Conservation (phyloP, 2,113 vertebrate species). For the Seriola aureovittata region DNA sequence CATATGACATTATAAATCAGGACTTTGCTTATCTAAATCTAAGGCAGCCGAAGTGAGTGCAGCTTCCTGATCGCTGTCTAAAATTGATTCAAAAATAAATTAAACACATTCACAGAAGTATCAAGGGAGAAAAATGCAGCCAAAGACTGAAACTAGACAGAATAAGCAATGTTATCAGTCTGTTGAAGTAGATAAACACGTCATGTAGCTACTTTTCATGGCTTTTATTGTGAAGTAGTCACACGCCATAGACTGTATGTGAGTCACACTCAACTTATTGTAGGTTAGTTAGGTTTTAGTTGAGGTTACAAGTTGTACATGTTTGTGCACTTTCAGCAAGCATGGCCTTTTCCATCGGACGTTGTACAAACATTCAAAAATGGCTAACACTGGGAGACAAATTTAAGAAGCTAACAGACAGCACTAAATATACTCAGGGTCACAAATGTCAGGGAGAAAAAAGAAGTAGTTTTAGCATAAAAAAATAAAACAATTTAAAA, state of each 20-base stretch:
- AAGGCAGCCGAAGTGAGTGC: background rate
- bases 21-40: slow-evolving; percentile 6
- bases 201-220: no score
- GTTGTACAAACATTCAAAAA: background rate
- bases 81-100: slow-evolving; percentile 20
- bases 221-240: slow-evolving; percentile 1
- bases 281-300: background rate
- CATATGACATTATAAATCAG: slow-evolving; percentile 25
- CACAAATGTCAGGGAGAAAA: no score
- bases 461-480: background rate
- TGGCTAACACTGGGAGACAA: background rate
- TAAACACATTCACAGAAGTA: background rate
- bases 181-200: background rate
- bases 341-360: background rate
- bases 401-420: background rate
- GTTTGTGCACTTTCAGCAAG: background rate
- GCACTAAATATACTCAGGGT: background rate
- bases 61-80: slow-evolving; percentile 4
- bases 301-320: no score
- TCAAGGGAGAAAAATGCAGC: background rate
- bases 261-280: background rate
- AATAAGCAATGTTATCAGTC: background rate
- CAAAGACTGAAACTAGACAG: background rate
- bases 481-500: background rate
- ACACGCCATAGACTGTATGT: no score